Percentiles rank a stretch among this genome's conserved stretches.
Evolutionary conservation across 2,888 invertebrate genomes (phyloP).

Genomic region (Drosophila pseudotalamancana): DNA sequence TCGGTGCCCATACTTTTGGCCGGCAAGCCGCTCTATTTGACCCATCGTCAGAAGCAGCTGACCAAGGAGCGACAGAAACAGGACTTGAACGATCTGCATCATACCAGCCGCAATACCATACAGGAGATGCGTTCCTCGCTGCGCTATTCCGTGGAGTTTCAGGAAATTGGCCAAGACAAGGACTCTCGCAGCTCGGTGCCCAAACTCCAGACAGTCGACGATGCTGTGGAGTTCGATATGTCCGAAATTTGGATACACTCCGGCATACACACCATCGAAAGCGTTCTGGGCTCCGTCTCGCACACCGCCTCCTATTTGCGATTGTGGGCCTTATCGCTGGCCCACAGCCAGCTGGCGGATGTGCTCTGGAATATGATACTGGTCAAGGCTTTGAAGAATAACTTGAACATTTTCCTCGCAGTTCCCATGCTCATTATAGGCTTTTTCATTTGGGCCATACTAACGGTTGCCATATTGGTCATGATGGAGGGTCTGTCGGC

Average conservation of each 20-base stretch:
- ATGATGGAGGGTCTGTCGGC: conserved; percentile 99
- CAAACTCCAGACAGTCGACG: conserved; percentile 12
- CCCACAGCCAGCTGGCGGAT: conserved; percentile 95
- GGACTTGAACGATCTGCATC: conserved; percentile 18
- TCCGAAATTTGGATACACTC: conserved; percentile 81
- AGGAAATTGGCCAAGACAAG: conserved; percentile 52
- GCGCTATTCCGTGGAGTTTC: conserved; percentile 67
- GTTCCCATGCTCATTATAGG: conserved; percentile 91
- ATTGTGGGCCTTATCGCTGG: conserved; percentile 98
- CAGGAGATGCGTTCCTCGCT: conserved; percentile 55
- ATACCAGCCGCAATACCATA: conserved; percentile 38
- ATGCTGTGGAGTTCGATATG: conserved; percentile 48
- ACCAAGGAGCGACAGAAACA: conserved; percentile 11
- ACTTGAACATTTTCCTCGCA: conserved; percentile 13
- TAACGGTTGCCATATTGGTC: conserved; percentile 97
- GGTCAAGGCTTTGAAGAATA: conserved; percentile 88
- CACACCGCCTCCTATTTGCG: conserved; percentile 99
- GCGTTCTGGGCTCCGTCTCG: conserved; percentile 95
- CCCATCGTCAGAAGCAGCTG: conserved; percentile 85
- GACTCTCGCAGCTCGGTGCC: conserved; percentile 13
- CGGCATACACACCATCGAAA: conserved; percentile 86
- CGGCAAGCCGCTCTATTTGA: conserved; percentile 92
- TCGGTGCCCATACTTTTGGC: conserved; percentile 96
- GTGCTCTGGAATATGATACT: conserved; percentile 98
- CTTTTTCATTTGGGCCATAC: conserved; percentile 94